phyloP scores from a whole-genome alignment of 2,797 vertebrate species.

The Myripristis murdjan region DNA sequence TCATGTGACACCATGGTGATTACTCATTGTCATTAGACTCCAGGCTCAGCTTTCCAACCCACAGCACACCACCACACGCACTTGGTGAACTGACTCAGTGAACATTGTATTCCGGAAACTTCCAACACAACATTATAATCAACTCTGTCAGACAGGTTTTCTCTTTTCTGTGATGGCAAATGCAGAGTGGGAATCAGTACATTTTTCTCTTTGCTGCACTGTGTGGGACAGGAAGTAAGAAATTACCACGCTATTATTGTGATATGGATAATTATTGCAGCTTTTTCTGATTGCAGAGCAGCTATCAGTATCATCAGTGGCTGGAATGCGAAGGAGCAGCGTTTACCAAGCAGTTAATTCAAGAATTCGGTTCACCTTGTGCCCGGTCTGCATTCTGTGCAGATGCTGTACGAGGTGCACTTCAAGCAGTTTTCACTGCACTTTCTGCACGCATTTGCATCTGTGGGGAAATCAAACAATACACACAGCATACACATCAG shows the following conservation, averaged over 20 bases:
- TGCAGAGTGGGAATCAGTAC: constrained; percentile 28
- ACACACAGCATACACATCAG: constrained; percentile 55
- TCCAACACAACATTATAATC: constrained; percentile 44
- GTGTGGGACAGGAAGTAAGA: neutral
- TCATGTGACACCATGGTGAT: constrained; percentile 60
- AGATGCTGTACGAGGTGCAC: constrained; percentile 92
- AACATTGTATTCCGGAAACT: constrained; percentile 39
- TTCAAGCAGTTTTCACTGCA: constrained; percentile 94
- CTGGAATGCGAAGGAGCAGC: constrained; percentile 36
- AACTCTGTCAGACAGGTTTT: constrained; percentile 28
- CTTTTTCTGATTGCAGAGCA: constrained; percentile 28
- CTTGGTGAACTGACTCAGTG: constrained; percentile 55
- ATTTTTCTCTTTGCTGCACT: constrained; percentile 18
- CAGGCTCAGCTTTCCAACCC: constrained; percentile 59
- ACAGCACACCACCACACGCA: constrained; percentile 60
- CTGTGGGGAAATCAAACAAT: constrained; percentile 82
- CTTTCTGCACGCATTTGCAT: constrained; percentile 91
- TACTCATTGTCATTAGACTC: constrained; percentile 68
- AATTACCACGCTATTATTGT: neutral
- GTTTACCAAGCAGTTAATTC: constrained; percentile 68
- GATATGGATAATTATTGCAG: constrained; percentile 19
- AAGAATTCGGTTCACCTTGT: constrained; percentile 89
- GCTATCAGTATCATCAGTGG: constrained; percentile 53
- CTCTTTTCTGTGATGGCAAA: constrained; percentile 30
- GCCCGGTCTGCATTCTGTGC: constrained; percentile 93